Evolutionary conservation across 2,888 invertebrate genomes (phyloP), one percentile per base, ranked within the genome.

Genomic region (Hipparchia semele): DNA sequence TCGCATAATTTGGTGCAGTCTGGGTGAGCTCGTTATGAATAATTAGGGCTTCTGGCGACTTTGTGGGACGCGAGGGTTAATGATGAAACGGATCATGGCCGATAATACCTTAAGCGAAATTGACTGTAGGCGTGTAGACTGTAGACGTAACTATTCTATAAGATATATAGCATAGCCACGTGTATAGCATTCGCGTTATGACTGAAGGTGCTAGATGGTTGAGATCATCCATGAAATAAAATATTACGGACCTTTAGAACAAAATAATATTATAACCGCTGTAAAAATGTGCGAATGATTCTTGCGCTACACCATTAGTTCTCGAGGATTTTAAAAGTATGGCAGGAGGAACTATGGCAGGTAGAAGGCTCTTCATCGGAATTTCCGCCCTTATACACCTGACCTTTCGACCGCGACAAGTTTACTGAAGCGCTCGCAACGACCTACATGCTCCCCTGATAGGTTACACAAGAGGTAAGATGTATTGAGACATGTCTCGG

Each of bases 371-470:
- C 87, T 23, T 88, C 88, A 87, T 88, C 87, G 90, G 85, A 87
- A 87, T 89, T 92, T 91, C 90, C 90, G 91, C 87, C 91, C 90
- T 90, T 89, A 91, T 90, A 91, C 91, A 92, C 92, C 91, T 94
- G 93, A 92, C 92, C 93, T 94, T 93, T 92, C 86, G 87, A 82
- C 88, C 86, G 89, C 89, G 90, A 91, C 92, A 87, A 91, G 91
- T 90, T 92, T 89, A 90, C 87, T 87, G 91, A 91, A 89, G 90
- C 91, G 89, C 87, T 87, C 85, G 86, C 81, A 82, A 84, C 90
- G 93, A 93, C 93, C 93, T 94, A 93, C 83, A 92, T 92, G 85
- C 86, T 80, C 83, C 83, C 85, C 82, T 84, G 83, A 83, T 84
- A 70, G 74, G 74, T 65, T 74, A 68, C 68, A 74, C 74, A 75